Percentiles rank a stretch among this genome's conserved stretches.
These are phyloP conservation scores for Galbula dea DNA, from an alignment of 2,113 vertebrate genomes.

Conservation along the genomic window DNA sequence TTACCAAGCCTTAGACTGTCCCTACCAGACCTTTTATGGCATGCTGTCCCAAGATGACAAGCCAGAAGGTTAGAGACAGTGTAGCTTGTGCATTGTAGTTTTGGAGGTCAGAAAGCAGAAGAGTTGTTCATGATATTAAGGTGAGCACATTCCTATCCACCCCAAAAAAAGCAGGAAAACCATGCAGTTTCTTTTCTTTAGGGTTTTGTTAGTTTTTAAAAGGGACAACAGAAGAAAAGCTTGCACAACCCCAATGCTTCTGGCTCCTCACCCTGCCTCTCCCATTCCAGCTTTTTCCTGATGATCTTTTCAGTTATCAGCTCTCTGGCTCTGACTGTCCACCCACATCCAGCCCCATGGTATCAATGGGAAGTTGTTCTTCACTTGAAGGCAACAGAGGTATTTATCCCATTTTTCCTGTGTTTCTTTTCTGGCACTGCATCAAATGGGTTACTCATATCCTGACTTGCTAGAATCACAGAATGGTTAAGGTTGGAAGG, in stretches of 20 bases:
- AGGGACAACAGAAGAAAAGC: not conserved
- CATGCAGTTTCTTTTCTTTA: not conserved
- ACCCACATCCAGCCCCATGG: accelerated
- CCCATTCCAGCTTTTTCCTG: not conserved
- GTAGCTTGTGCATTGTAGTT: not conserved
- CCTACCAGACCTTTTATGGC: not conserved
- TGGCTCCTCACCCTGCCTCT: not conserved
- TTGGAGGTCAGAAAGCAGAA: not conserved
- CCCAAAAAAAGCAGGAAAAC: not conserved
- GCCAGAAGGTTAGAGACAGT: not conserved
- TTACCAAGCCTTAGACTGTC: not conserved
- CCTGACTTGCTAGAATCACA: too few relatives aligned
- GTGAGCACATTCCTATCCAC: not conserved
- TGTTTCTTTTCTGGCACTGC: not conserved
- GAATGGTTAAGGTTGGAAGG: too few relatives aligned
- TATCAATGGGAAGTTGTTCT: not conserved
- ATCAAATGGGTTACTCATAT: not conserved
- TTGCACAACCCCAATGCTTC: not conserved
- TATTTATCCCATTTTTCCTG: not conserved
- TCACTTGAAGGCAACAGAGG: not conserved
- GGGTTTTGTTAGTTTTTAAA: not conserved
- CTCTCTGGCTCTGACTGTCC: not conserved
- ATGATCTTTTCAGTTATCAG: not conserved
- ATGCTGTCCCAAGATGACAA: not conserved
- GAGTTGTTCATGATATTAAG: not conserved